Evolutionary conservation across 2,113 vertebrate genomes (phyloP), one percentile per base, ranked within the genome.

Genomic region (Barnardius zonarius): DNA sequence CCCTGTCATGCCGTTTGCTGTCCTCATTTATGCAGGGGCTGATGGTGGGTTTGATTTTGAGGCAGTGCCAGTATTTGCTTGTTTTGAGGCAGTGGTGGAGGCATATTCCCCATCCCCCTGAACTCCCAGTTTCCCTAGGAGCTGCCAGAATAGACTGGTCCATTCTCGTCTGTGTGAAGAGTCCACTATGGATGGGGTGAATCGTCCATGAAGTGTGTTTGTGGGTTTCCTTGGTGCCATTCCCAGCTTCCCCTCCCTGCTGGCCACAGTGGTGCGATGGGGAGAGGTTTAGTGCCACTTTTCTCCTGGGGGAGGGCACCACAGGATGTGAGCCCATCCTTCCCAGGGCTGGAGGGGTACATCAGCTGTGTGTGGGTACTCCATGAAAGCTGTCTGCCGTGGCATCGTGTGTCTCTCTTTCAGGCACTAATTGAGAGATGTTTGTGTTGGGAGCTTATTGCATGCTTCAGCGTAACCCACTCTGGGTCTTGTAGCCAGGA

Each of bases 11-110:
- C 59, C 4, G 0, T 22, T 83, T 86, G 62, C 41, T 70, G 8
- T 48, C 41, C 37, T 70, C 14, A 3, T 18, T 16, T 85, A n/a
- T 49, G 31, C 11, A n/a, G 51, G 5, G 22, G 10, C 41, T 86
- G 54, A 52, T 0, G 0, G 37, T 49, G 77, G 27, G 27, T 54
- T 57, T 81, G 66, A 39, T 64, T 68, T 59, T 0, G 0, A 76
- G 49, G 49, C 24, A 62, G 10, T 72, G 43, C 51, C 73, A 55
- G 35, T 33, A 43, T 68, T 37, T 59, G 46, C 62, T 31, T 85
- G 14, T 76, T 77, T 75, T 59, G n/a, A 48, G 77, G 73, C 62
- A 88, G 22, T 3, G 0, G 9, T 61, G 62, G 24, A 51, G 31
- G 16, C 46, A 62, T 64, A 69, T 68, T 81, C 31, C 81, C 44